Evolutionary conservation across 2,113 vertebrate genomes (phyloP), one percentile per base, ranked within the genome.

Genomic region (Otocyon megalotis): DNA sequence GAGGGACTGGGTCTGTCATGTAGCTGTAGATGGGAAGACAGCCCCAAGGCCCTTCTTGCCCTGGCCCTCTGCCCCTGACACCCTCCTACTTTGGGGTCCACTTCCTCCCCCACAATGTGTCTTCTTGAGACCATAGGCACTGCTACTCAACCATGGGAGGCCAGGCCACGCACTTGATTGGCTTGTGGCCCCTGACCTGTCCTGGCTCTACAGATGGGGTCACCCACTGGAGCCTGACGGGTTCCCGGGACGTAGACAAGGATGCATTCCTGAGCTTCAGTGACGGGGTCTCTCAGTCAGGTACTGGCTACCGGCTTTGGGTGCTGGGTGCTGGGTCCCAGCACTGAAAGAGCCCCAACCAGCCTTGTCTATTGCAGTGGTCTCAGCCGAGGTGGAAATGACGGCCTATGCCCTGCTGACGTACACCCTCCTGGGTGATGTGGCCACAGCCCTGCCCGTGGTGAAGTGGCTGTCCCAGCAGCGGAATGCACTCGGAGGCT

Each of bases 401-500:
- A 99, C 99, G 0, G 99, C 99, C 26, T 99, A 99, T 0, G 99
- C 99, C 60, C 99, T 99, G 87, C 98, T 99, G 97, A 99, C 99
- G 0, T 99, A 99, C 98, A 99, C 99, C 0, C 98, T 99, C 9
- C 98, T 99, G 50, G 99, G 99, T 2, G 99, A 99, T 0, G 99
- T 99, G 98, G 99, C 99, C 0, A 99, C 99, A 2, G 99, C 99
- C 0, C 98, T 99, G 71, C 99, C 99, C 0, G 99, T 99, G 9
- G 99, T 99, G 54, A 99, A 99, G 97, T 99, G 99, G 99, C 99
- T 99, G 63, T 99, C 99, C 3, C 99, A 99, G 98, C 99, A 99
- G 92, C 99, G 99, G 90, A 99, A 99, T 3, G 99, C 99, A 0
- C 98, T 99, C 1, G 99, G 99, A 28, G 99, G 99, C 85, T 99